phyloP scores from a whole-genome alignment of 2,888 invertebrate genomes.

The Liopterus haemorrhoidalis region DNA sequence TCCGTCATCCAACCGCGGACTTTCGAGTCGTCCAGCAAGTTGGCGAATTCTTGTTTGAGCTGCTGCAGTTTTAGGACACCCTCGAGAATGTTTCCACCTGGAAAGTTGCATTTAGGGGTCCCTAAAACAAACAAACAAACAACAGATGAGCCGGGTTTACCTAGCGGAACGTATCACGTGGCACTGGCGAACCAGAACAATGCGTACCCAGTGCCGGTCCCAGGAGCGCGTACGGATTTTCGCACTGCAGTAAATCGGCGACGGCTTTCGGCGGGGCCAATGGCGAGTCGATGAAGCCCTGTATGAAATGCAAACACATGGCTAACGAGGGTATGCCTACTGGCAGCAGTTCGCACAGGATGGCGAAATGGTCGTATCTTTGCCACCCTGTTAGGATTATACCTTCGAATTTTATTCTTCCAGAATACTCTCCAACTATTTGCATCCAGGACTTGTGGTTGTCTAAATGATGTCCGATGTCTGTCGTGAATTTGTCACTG shows the following conservation, averaged over 20 bases:
- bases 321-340: constrained; percentile 58
- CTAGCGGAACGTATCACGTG: too few relatives aligned
- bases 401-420: constrained; percentile 53
- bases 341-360: constrained; percentile 60
- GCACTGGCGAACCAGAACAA: too few relatives aligned
- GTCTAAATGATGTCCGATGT: constrained; percentile 57
- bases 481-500: constrained; percentile 48
- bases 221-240: constrained; percentile 41
- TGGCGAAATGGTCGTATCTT: constrained; percentile 60
- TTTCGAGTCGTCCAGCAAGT: constrained; percentile 43
- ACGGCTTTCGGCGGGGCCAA: constrained; percentile 50
- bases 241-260: constrained; percentile 38
- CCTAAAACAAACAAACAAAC: too few relatives aligned
- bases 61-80: constrained; percentile 45
- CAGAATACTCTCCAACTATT: constrained; percentile 50
- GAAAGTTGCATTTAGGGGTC: constrained; percentile 41
- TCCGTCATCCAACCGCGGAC: constrained; percentile 57
- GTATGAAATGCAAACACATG: constrained; percentile 51
- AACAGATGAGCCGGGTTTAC: too few relatives aligned
- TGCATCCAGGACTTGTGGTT: constrained; percentile 71
- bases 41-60: constrained; percentile 49
- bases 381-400: constrained; percentile 70
- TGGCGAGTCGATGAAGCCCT: constrained; percentile 43
- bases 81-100: constrained; percentile 41
- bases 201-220: constrained; percentile 33